Evolutionary conservation across 2,113 vertebrate genomes (phyloP).

Genomic region (Antidorcas marsupialis): DNA sequence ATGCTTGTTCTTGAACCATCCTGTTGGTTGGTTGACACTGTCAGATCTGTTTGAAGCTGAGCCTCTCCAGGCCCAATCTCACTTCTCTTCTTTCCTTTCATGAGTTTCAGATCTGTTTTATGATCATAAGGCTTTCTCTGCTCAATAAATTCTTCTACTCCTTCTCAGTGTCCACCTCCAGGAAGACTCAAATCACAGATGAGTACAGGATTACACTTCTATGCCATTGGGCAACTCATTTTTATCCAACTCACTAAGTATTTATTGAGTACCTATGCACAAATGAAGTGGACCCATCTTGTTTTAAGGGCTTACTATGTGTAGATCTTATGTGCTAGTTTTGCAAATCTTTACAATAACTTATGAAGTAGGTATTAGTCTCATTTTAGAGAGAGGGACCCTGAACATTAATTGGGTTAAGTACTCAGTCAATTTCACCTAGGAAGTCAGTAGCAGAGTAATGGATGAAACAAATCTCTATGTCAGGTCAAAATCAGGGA

Average conservation of each 20-base stretch:
- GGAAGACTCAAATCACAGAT: neutral
- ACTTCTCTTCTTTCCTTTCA: neutral
- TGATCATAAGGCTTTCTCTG: neutral
- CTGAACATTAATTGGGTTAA: neutral
- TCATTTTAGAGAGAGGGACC: neutral
- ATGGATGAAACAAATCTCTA: neutral
- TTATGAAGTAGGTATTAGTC: neutral
- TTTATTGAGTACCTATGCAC: neutral
- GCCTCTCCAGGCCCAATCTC: neutral
- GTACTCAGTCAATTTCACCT: neutral
- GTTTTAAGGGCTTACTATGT: neutral
- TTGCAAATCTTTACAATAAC: neutral
- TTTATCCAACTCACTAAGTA: neutral
- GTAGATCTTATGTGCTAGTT: neutral
- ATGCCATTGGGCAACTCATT: neutral
- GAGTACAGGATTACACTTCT: neutral
- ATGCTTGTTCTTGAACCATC: neutral
- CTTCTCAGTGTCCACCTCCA: neutral
- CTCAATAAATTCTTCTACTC: neutral
- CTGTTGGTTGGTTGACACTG: neutral
- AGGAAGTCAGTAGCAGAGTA: neutral
- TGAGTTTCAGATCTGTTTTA: neutral
- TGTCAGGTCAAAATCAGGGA: neutral
- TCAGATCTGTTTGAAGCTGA: neutral
- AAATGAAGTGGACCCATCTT: neutral